Conservation (phyloP, 2,113 vertebrate species). For the Xenopus tropicalis region UCB_Xtro_10.0 CM004445.2:143759501-143760000, state of each 20-base stretch:
- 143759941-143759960: neutral
- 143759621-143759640: no score
- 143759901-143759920: conserved; percentile 74
- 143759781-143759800: conserved; percentile 65
- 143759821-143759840: conserved; percentile 58
- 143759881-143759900: conserved; percentile 71
- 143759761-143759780: conserved; percentile 74
- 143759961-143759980: neutral
- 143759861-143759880: conserved; percentile 60
- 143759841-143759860: conserved; percentile 65
- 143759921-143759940: conserved; percentile 70
- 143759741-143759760: conserved; percentile 76
- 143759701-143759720: no score
- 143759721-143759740: conserved; percentile 57
- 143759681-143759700: no score
- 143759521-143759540: no score
- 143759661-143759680: no score
- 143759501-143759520: no score
- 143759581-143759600: no score
- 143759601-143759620: no score
- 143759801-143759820: conserved; percentile 55
- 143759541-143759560: no score
- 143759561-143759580: no score
- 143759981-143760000: neutral
- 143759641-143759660: no score